A percentile compares a stretch with the other conserved stretches of the same genome.
Evolutionary conservation across 2,113 vertebrate genomes (phyloP).

Genomic region (Caracal caracal): DNA sequence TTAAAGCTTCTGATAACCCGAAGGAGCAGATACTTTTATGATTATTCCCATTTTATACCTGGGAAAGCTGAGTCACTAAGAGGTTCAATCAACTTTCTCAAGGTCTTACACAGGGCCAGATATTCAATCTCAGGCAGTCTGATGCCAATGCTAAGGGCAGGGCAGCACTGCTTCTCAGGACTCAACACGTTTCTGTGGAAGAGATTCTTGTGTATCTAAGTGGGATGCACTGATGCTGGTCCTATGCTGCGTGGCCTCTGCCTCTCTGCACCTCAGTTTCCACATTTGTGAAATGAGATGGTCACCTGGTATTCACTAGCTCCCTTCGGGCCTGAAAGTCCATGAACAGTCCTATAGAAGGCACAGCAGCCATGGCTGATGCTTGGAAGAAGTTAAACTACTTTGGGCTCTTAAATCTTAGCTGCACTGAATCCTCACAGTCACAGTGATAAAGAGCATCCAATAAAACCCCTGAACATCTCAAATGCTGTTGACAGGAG

Average conservation of each 20-base stretch:
- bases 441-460: background rate
- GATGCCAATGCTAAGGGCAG: background rate
- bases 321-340: background rate
- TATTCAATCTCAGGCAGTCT: background rate
- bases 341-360: background rate
- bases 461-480: background rate
- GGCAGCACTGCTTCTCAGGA: rapidly evolving
- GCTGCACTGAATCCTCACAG: background rate
- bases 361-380: background rate
- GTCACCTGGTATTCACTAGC: background rate
- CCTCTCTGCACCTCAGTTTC: background rate
- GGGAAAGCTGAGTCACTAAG: background rate
- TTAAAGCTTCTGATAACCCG: background rate
- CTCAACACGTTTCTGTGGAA: background rate
- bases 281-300: background rate
- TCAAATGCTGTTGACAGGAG: background rate
- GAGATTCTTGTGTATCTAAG: background rate
- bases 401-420: background rate
- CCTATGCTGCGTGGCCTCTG: background rate
- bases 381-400: background rate
- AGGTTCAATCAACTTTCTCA: background rate
- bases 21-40: background rate
- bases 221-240: background rate
- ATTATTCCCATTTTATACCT: background rate
- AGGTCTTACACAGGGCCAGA: background rate